Percentiles rank a stretch among this genome's conserved stretches.
These are phyloP conservation scores for Balaeniceps rex DNA, from an alignment of 2,113 vertebrate species.

Conservation along the genomic window DNA sequence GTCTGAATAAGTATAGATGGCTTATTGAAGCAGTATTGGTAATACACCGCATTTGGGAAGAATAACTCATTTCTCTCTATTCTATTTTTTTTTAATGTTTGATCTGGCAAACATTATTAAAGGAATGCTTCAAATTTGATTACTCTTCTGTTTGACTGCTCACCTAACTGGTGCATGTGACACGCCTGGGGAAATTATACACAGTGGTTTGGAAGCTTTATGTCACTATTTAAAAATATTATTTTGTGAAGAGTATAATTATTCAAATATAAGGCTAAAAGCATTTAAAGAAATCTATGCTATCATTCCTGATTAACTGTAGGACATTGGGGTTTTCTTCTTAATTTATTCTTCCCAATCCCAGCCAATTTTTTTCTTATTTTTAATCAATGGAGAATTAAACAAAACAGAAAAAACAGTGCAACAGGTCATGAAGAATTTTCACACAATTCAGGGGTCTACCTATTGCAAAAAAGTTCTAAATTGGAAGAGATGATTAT, in stretches of 20 bases:
- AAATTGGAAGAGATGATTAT: background rate
- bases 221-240: constrained; percentile 58
- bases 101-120: constrained; percentile 58
- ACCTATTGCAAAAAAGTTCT: background rate
- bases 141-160: constrained; percentile 47
- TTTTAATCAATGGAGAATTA: background rate
- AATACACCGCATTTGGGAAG: background rate
- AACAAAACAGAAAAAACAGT: background rate
- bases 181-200: constrained; percentile 46
- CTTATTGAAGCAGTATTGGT: constrained; percentile 59
- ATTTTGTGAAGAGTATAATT: constrained; percentile 24
- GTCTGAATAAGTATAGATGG: background rate
- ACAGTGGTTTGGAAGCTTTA: constrained; percentile 22
- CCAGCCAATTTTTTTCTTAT: background rate
- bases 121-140: constrained; percentile 63
- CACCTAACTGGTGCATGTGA: constrained; percentile 1
- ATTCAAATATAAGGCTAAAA: background rate
- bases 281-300: background rate
- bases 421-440: background rate
- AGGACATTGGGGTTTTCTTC: background rate
- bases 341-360: background rate
- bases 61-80: constrained; percentile 1
- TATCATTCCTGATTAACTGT: background rate
- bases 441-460: background rate
- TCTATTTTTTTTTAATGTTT: constrained; percentile 57